phyloP scores from a whole-genome alignment of 2,888 invertebrate genomes.

The Strigamia crassipes region DNA sequence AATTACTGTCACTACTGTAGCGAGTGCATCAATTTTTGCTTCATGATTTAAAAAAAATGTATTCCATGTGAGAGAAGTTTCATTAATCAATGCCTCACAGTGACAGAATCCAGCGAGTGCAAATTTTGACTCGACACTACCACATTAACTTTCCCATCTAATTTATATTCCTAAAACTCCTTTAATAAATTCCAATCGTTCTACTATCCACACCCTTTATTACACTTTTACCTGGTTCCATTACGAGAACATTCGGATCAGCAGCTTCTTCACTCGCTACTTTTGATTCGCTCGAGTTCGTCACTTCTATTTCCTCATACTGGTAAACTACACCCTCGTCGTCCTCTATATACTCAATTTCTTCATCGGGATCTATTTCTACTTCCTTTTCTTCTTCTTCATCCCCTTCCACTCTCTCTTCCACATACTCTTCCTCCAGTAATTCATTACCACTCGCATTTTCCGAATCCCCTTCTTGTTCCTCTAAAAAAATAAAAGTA shows the following conservation, averaged over 20 bases:
- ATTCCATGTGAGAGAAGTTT: slow-evolving; percentile 42
- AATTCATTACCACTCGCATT: slow-evolving; percentile 45
- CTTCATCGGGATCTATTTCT: slow-evolving; percentile 26
- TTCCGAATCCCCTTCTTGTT: slow-evolving; percentile 48
- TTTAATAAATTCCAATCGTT: slow-evolving; percentile 32
- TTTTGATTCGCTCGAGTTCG: slow-evolving; percentile 47
- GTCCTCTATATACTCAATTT: neutral
- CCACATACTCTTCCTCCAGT: slow-evolving; percentile 50
- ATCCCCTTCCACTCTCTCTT: slow-evolving; percentile 48
- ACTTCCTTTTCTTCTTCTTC: slow-evolving; percentile 41
- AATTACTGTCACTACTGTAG: slow-evolving; percentile 43
- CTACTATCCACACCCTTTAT: slow-evolving; percentile 46
- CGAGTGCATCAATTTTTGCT: neutral
- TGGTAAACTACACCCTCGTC: slow-evolving; percentile 43
- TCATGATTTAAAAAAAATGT: slow-evolving; percentile 44
- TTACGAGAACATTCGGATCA: slow-evolving; percentile 43
- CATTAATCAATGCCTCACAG: slow-evolving; percentile 43
- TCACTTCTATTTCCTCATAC: slow-evolving; percentile 45
- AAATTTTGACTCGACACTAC: slow-evolving; percentile 13
- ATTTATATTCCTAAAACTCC: neutral
- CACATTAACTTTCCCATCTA: neutral
- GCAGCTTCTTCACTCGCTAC: slow-evolving; percentile 2
- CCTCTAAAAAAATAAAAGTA: neutral
- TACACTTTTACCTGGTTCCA: slow-evolving; percentile 46
- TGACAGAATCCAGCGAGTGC: neutral